A percentile compares a stretch with the other conserved stretches of the same genome.
Evolutionary conservation across 2,113 vertebrate genomes (phyloP).

Genomic region (Xenopus borealis): DNA sequence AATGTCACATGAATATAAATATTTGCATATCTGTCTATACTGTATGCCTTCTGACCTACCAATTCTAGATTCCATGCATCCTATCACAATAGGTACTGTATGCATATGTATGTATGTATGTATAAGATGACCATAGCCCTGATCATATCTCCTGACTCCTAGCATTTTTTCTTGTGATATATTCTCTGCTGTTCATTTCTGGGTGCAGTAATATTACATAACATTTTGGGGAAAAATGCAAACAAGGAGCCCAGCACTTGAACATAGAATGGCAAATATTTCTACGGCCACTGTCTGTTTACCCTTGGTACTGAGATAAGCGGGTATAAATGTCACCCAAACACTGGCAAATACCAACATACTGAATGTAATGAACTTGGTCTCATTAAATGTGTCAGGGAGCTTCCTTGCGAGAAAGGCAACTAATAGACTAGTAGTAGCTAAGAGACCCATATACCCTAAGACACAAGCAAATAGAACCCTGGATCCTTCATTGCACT

Average conservation of each 20-base stretch:
- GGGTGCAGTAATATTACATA: conserved; percentile 46
- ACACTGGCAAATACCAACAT: conserved; percentile 47
- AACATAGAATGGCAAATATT: conserved; percentile 45
- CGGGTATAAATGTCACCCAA: conserved; percentile 38
- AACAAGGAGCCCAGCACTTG: conserved; percentile 22
- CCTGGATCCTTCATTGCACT: conserved; percentile 46
- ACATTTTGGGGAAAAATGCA: conserved; percentile 42
- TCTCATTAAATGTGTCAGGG: conserved; percentile 48
- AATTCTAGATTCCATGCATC: too few species aligned
- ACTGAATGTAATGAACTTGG: conserved; percentile 49
- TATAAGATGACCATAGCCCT: too few species aligned
- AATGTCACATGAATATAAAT: too few species aligned
- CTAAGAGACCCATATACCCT: conserved; percentile 32
- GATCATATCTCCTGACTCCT: too few species aligned
- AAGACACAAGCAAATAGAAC: conserved; percentile 30
- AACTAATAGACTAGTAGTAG: conserved; percentile 24
- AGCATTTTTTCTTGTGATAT: conserved; percentile 23
- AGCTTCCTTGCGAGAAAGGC: conserved; percentile 45
- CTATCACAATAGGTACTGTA: too few species aligned
- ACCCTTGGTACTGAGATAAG: conserved; percentile 38
- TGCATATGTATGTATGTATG: too few species aligned
- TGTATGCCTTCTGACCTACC: too few species aligned
- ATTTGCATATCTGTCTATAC: too few species aligned
- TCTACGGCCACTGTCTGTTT: conserved; percentile 41
- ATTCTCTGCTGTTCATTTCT: conserved; percentile 38